A percentile compares a stretch with the other conserved stretches of the same genome.
These are phyloP conservation scores for Chirona hameri DNA, from an alignment of 2,888 invertebrate species.

Conservation along the genomic window DNA sequence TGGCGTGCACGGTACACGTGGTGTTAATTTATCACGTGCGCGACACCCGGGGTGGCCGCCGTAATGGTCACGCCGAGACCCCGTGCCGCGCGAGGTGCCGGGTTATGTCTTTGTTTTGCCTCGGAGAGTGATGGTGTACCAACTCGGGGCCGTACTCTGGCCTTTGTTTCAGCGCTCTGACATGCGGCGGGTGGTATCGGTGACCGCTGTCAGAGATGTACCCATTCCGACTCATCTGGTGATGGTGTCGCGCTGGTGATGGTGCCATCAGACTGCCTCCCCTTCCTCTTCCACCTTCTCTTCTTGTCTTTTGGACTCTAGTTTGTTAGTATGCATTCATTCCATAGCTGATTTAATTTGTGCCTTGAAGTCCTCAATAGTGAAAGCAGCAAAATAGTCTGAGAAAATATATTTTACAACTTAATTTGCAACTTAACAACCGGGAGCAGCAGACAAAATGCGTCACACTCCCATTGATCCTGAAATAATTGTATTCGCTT, in stretches of 20 bases:
- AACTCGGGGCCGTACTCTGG: neutral
- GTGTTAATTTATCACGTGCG: neutral
- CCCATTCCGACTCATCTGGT: neutral
- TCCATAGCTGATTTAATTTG: too few species aligned
- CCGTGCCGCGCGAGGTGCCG: neutral
- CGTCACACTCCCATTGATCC: too few species aligned
- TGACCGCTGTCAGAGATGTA: neutral
- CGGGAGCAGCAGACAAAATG: too few species aligned
- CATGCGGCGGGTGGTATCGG: neutral
- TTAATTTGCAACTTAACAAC: too few species aligned
- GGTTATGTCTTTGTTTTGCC: conserved; percentile 3
- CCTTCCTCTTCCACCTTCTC: neutral
- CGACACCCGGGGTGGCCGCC: neutral
- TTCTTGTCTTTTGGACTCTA: too few species aligned
- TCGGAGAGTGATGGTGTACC: neutral
- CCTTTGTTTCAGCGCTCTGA: neutral
- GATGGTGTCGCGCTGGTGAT: neutral
- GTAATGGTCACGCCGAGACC: neutral
- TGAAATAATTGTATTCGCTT: too few species aligned
- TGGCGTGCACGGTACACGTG: neutral
- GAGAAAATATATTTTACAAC: too few species aligned
- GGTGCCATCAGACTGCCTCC: neutral
- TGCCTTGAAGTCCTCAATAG: too few species aligned
- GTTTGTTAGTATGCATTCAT: too few species aligned
- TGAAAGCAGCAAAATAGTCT: too few species aligned